A percentile compares a stretch with the other conserved stretches of the same genome.
phyloP scores from a whole-genome alignment of 1,140 invertebrate genomes.

The Monochamus saltuarius region DNA sequence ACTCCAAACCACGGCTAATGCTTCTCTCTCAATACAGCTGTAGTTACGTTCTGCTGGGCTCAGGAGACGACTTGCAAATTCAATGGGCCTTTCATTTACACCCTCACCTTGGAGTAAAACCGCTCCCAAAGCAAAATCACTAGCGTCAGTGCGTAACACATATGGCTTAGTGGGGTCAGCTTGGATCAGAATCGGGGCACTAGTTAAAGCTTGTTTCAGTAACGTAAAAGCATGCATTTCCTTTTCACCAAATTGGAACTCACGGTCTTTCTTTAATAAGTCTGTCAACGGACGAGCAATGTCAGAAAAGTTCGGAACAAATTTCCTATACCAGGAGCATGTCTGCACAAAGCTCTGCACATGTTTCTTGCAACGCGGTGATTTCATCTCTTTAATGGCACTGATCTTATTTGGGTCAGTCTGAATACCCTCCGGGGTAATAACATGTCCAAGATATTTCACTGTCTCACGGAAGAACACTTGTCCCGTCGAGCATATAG shows the following conservation, averaged over 20 bases:
- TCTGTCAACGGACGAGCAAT: slow-evolving; percentile 23
- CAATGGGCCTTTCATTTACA: slow-evolving; percentile 48
- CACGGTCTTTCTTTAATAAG: slow-evolving; percentile 5
- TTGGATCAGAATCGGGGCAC: no score
- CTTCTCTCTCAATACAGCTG: slow-evolving; percentile 50
- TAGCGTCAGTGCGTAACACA: slow-evolving; percentile 19
- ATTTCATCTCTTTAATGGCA: slow-evolving; percentile 20
- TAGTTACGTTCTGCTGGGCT: slow-evolving; percentile 50
- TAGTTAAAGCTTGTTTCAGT: slow-evolving; percentile 44
- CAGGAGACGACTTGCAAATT: slow-evolving; percentile 47
- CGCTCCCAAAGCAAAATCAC: slow-evolving; percentile 47
- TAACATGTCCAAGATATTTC: slow-evolving; percentile 29
- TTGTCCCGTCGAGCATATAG: slow-evolving; percentile 24
- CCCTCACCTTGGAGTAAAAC: slow-evolving; percentile 48
- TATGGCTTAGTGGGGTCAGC: slow-evolving; percentile 39
- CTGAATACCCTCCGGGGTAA: slow-evolving; percentile 28
- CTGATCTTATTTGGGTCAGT: slow-evolving; percentile 25
- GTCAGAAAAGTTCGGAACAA: slow-evolving; percentile 29
- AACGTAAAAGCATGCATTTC: slow-evolving; percentile 38
- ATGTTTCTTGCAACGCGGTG: slow-evolving; percentile 40
- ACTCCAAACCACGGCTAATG: slow-evolving; percentile 50
- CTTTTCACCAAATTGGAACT: slow-evolving; percentile 13
- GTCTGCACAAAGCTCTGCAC: slow-evolving; percentile 35
- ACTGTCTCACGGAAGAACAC: slow-evolving; percentile 34
- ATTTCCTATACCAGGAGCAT: slow-evolving; percentile 36